Conservation (phyloP, 30 jellyfish, hydroid and myxozoan genomes). For the Clytia hemisphaerica region DNA sequence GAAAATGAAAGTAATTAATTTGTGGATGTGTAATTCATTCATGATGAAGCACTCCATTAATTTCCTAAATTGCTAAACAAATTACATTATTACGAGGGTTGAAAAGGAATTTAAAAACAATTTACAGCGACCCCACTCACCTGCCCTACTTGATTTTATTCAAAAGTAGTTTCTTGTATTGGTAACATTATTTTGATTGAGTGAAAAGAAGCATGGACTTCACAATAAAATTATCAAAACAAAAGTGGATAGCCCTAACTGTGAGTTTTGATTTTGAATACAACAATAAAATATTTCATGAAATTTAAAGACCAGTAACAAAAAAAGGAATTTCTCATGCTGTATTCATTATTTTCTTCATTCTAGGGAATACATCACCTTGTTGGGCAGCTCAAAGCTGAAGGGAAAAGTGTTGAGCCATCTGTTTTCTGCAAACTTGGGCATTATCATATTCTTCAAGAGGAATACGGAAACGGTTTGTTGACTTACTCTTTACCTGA, state of each 20-base stretch:
- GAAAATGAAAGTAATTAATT: background rate
- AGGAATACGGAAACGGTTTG: constrained; percentile 89
- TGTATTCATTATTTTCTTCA: background rate
- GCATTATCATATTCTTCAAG: constrained; percentile 89
- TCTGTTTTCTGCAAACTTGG: constrained; percentile 84
- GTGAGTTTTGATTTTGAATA: background rate
- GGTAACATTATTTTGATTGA: no score
- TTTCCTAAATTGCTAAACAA: no score
- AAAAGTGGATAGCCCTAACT: background rate
- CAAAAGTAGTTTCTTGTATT: no score
- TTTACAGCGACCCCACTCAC: no score
- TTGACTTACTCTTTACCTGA: no score
- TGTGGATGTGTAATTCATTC: background rate
- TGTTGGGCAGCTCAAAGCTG: constrained; percentile 64
- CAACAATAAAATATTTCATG: background rate
- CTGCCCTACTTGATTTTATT: no score
- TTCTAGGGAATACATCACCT: constrained; percentile 78
- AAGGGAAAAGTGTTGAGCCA: constrained; percentile 87
- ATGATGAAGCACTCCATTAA: background rate
- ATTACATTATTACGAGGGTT: no score
- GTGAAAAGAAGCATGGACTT: no score
- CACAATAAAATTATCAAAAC: no score
- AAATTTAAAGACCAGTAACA: background rate
- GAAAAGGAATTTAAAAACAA: no score
- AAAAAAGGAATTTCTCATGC: background rate